Percentiles rank a stretch among this genome's conserved stretches.
Evolutionary conservation across 1,140 invertebrate genomes (phyloP).

Genomic region (Bombus affinis): DNA sequence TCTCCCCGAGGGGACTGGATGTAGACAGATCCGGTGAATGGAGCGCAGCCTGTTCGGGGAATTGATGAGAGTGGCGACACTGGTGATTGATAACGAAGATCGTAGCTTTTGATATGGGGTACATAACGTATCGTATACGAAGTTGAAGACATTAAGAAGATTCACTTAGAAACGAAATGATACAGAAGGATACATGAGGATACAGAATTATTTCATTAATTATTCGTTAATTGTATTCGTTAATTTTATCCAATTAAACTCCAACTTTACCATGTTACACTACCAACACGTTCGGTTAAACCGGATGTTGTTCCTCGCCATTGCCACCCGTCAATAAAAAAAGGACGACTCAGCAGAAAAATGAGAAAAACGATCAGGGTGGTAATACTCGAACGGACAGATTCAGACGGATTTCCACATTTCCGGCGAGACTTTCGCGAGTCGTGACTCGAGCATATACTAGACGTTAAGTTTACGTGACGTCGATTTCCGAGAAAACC

Average conservation of each 20-base stretch:
- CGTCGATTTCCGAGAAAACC: constrained; percentile 59
- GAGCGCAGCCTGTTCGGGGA: neutral
- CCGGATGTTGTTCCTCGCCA: neutral
- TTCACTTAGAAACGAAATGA: neutral
- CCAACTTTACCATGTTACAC: neutral
- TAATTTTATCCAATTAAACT: neutral
- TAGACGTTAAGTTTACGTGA: constrained; percentile 47
- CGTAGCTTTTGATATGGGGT: neutral
- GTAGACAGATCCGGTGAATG: constrained; percentile 26
- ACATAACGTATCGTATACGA: neutral
- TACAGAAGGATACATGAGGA: too few species aligned
- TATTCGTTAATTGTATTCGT: neutral
- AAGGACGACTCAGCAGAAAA: neutral
- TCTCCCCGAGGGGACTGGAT: neutral
- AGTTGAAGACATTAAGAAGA: neutral
- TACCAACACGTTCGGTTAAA: too few species aligned
- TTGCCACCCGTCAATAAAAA: neutral
- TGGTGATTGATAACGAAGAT: constrained; percentile 40
- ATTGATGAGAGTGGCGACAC: constrained; percentile 22
- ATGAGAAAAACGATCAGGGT: too few species aligned
- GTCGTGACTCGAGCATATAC: constrained; percentile 20
- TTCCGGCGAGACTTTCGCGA: constrained; percentile 47
- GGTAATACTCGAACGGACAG: neutral
- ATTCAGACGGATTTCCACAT: constrained; percentile 20
- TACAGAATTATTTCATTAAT: neutral